Evolutionary conservation across 1,140 invertebrate genomes (phyloP).

Genomic region (Papilio aristodemus): DNA sequence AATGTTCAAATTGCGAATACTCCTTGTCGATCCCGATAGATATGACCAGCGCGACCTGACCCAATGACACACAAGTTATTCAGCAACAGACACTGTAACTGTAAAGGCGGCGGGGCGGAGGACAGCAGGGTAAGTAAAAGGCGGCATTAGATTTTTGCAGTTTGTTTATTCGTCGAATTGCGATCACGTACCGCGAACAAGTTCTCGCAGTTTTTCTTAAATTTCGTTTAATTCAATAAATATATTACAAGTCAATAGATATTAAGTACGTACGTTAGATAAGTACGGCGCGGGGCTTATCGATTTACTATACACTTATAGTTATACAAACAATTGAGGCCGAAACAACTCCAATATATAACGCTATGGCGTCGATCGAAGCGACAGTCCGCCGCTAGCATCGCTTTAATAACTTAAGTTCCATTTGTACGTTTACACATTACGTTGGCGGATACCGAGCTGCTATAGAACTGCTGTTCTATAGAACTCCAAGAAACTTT

Average conservation of each 20-base stretch:
- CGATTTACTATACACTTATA: conserved; percentile 23
- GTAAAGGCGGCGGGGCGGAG: too few species aligned
- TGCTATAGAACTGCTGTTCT: too few species aligned
- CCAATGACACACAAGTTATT: too few species aligned
- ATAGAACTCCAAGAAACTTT: background rate
- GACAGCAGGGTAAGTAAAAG: conserved; percentile 38
- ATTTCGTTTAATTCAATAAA: conserved; percentile 62
- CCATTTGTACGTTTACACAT: background rate
- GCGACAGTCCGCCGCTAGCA: background rate
- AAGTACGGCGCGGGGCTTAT: conserved; percentile 44
- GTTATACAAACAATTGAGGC: too few species aligned
- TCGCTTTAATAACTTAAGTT: background rate
- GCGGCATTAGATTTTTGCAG: conserved; percentile 49
- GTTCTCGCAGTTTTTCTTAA: conserved; percentile 46
- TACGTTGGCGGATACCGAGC: too few species aligned
- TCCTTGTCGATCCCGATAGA: too few species aligned
- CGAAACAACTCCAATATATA: conserved; percentile 25
- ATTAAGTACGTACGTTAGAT: conserved; percentile 57
- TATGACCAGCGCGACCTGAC: too few species aligned
- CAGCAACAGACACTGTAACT: too few species aligned
- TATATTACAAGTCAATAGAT: conserved; percentile 71
- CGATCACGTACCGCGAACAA: conserved; percentile 57
- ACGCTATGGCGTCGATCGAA: background rate
- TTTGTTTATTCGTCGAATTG: conserved; percentile 74
- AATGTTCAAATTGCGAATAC: too few species aligned